Base-by-base conservation (phyloP, 2,888 invertebrate species). In the Coleophora flavipennella region DNA sequence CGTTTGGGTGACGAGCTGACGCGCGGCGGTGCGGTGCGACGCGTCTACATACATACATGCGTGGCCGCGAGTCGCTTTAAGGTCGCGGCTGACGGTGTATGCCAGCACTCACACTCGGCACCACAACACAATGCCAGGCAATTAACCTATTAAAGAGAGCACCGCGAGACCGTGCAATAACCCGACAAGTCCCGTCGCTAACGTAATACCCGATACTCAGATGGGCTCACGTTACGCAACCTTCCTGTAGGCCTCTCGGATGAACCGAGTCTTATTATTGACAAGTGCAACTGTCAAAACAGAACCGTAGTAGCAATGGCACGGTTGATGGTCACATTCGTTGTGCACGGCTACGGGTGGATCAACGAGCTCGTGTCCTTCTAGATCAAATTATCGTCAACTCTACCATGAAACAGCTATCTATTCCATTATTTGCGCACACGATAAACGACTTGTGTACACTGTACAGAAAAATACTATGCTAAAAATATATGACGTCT, bases 111-210 rank as follows among this genome's bases (percentile, higher is more conserved):
- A n/a, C n/a, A n/a, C n/a, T n/a, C n/a, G n/a, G n/a, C n/a, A n/a
- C n/a, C n/a, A n/a, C n/a, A n/a, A n/a, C 64, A 83, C 83, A 78
- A 81, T 83, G 78, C 76, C 73, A 76, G 75, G 66, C 76, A 78
- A 81, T 84, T 81, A 83, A 76, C 78, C 78, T 79, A 80, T 80
- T 79, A 80, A 76, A 78, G 70, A 74, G 69, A 72, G 59, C 62
- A 67, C 60, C 53, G 65, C 60, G 59, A 69, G 68, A 65, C 69
- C 64, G 61, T 70, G 69, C 73, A 78, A 73, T 71, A 78, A 76
- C 71, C 73, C 59, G 61, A 60, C 57, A 64, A 61, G 58, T 68
- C 67, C 67, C 59, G 49, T 53, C 57, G 58, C 64, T 62, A 67
- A 66, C 57, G 46, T 59, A 59, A 57, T 67, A 64, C 54, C 53